Conservation (phyloP, 1,140 invertebrate species). For the Meloidogyne floridensis region DNA sequence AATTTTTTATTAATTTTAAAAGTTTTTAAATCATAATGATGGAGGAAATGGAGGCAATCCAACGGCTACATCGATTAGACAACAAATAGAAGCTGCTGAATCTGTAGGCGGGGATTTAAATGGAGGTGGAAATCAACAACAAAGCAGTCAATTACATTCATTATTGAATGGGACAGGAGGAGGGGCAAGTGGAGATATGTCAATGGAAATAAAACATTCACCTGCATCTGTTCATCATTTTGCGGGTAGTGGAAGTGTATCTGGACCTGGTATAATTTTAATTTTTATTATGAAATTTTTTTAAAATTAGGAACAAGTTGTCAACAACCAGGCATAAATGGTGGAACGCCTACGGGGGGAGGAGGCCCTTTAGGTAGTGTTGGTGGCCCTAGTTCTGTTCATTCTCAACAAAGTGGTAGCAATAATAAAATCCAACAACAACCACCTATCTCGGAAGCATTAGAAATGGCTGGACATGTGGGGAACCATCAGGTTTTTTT, state of each 20-base stretch:
- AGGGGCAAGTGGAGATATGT: background rate
- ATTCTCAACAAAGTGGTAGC: conserved; percentile 36
- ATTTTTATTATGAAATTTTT: background rate
- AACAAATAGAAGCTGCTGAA: background rate
- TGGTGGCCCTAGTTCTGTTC: conserved; percentile 24
- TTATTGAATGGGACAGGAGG: conserved; percentile 18
- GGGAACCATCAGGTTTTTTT: conserved; percentile 9
- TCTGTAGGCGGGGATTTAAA: background rate
- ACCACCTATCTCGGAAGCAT: conserved; percentile 13
- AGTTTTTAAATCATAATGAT: conserved; percentile 2
- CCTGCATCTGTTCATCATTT: conserved; percentile 33
- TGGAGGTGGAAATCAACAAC: conserved; percentile 1
- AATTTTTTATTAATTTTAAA: background rate
- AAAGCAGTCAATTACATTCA: conserved; percentile 14
- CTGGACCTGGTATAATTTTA: background rate
- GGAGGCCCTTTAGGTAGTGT: background rate
- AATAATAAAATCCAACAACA: conserved; percentile 3
- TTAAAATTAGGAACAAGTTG: background rate
- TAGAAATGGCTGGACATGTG: conserved; percentile 5
- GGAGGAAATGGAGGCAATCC: conserved; percentile 8
- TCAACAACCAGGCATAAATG: conserved; percentile 19
- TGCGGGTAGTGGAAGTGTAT: conserved; percentile 13
- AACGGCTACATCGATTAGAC: background rate
- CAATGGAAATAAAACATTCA: conserved; percentile 47
- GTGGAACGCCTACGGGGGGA: conserved; percentile 28